Base-by-base conservation (phyloP, 2,113 vertebrate genomes). In the Microcebus ravelobensis region DNA sequence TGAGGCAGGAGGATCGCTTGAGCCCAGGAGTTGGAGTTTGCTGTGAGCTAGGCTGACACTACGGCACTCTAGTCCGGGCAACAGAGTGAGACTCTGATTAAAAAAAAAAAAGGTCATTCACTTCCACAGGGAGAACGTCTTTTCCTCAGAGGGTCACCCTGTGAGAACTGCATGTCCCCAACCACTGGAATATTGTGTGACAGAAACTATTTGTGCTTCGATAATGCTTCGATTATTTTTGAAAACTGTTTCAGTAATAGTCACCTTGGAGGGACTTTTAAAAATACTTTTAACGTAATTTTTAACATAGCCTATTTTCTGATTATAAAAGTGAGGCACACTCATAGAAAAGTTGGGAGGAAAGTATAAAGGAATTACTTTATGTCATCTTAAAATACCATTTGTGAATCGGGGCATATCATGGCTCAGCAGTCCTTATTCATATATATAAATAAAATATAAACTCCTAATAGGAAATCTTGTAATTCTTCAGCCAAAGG, bases 401-500 rank as follows among this genome's bases (percentile, higher is more conserved):
- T 68, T 87, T 87, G 59, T 79, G 55, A 68, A 48, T 39, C 94
- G 21, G 48, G 36, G n/a, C 20, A 79, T 76, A 92, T 45, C 42
- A 68, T 59, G n/a, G n/a, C n/a, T 83, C 68, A 91, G 84, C 25
- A 83, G 39, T 59, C 27, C 31, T 73, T 81, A 42, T n/a, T 45
- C 21, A 68, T 11, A 59, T 36, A 90, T 55, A 68, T 45, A 84
- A 87, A 52, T 23, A 83, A 79, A 27, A 89, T 20, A 45, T 45
- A 82, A 92, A 68, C 25, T 59, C 18, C 21, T 82, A 25, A 36
- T 80, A 71, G 84, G 48, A 94, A 95, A 70, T 70, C 87, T 61
- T 93, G 11, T 92, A 77, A 34, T 90, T 95, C 42, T 95, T 96
- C 71, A 94, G 85, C 67, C 84, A 94, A 87, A 92, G 71, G 25